phyloP scores from a whole-genome alignment of 2,888 invertebrate genomes.

The Lasioglossum oenotherae region DNA sequence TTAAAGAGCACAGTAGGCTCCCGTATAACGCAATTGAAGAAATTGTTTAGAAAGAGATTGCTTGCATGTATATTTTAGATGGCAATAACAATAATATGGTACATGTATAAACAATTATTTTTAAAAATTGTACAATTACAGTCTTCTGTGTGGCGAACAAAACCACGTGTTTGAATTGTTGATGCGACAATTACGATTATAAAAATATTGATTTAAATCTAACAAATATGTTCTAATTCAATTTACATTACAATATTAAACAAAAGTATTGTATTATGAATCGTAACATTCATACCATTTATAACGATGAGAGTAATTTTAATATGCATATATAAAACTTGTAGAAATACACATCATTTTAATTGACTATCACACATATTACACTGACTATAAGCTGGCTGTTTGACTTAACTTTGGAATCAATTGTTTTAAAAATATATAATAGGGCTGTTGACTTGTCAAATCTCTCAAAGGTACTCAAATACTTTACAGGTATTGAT shows the following conservation, averaged over 20 bases:
- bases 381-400: neutral
- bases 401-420: neutral
- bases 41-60: too few species aligned
- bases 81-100: neutral
- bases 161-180: neutral
- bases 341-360: conserved; percentile 6
- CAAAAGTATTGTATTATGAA: neutral
- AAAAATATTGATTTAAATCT: neutral
- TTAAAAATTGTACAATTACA: neutral
- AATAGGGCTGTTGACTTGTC: neutral
- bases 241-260: neutral
- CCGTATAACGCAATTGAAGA: too few species aligned
- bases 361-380: neutral
- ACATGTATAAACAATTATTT: neutral
- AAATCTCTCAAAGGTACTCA: neutral
- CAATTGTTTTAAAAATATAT: neutral
- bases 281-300: neutral
- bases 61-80: too few species aligned
- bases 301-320: neutral
- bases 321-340: neutral
- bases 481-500: neutral
- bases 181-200: neutral
- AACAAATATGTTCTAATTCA: neutral
- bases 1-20: neutral
- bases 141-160: neutral